Base-by-base conservation (phyloP, 2,888 invertebrate species). In the Mythimna loreyi region DNA sequence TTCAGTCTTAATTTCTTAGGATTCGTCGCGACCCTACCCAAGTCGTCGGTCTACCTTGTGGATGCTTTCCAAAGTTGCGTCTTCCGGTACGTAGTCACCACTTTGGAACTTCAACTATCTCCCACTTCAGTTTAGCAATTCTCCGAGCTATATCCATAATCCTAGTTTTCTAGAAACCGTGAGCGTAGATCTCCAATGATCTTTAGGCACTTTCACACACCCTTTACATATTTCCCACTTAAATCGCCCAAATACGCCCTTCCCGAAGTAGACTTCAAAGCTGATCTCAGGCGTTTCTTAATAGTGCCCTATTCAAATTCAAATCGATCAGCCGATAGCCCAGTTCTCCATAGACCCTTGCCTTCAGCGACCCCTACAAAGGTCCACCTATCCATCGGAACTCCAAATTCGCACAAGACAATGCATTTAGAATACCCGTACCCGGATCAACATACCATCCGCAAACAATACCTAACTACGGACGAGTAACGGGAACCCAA, bases 401-500 rank as follows among this genome's bases (percentile, higher is more conserved):
- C 30, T 25, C 67, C 67, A 61, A 59, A 75, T 75, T 66, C 19
- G 50, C 45, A 40, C 36, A 25, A 66, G 33, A 66, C 75, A 80
- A 62, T 66, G 30, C 7, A 23, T 11, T 36, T 33, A 45, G 45
- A 80, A 40, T 53, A 23, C 40, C 47, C 28, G 21, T 53, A 23
- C 30, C 47, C 43, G 21, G 49, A 45, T 60, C 52, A 62, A 50
- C 45, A 50, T 33, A 55, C 49, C 23, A 52, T 21, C 30, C 21
- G 43, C 57, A 63, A 52, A 63, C 66, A 76, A 67, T 72, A 67
- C 78, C 45, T 65, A 21, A 45, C 77, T 45, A 71, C 43, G 66
- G 60, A 59, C 23, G 28, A 63, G 36, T 67, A 82, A 84, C 82
- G 83, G 85, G 83, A 78, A 80, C 77, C 72, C 82, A 68, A 80